Base-by-base conservation (phyloP, 2,797 vertebrate species). In the Emydoidea blandingii region DNA sequence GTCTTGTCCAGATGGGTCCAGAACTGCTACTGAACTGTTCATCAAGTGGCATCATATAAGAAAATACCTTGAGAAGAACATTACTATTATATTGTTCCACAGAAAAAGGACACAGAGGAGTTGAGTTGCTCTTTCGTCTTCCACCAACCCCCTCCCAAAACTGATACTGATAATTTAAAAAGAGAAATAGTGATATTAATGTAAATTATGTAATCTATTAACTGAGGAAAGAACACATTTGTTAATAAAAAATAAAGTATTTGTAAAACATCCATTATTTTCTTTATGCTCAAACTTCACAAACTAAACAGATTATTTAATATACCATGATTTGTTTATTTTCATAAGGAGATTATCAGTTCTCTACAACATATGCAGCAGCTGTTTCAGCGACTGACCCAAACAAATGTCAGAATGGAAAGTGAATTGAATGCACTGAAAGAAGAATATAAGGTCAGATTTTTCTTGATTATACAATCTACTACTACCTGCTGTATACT, bases 351-450 rank as follows among this genome's bases (percentile, higher is more conserved):
- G 95, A 96, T 99, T 95, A 97, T 99, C 96, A 98, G 92, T 93
- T 98, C 98, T 96, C 98, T 99, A 94, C 98, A 99, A 92, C 97
- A 98, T 27, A 96, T 98, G 94, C 99, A 99, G 95, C 97, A 98
- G 96, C 97, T 99, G 91, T 95, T 99, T 96, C 98, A 99, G 95
- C 98, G 97, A 93, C 98, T 99, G 97, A 99, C 98, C 1, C 98
- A 99, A 97, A 96, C 94, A 2, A 98, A 99, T 50, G 93, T 89
- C 92, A 98, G 97, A 98, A 94, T 97, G 50, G 98, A 99, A 96
- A 95, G 96, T 95, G 98, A 99, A 97, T 96, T 99, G 94, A 98
- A 98, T 87, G 90, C 94, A 57, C 98, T 98, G 78, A 98, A 95
- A 97, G 98, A 98, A 96, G 98, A 98, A 34, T 97, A 98, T 94